Conservation (phyloP, 2,888 invertebrate genomes). For the Uloborus plumipes region DNA sequence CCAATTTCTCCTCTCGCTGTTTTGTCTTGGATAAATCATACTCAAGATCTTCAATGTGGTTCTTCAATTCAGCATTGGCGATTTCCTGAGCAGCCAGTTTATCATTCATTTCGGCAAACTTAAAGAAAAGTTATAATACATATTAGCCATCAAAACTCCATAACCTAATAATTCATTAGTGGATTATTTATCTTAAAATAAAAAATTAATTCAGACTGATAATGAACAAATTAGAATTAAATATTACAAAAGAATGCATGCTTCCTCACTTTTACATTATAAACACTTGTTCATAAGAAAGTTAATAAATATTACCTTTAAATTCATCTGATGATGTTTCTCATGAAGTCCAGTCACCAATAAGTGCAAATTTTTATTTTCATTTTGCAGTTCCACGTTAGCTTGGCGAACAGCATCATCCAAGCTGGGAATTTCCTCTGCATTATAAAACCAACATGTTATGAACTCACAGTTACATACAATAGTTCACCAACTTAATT, state of each 20-base stretch:
- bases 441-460: neutral
- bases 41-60: conserved; percentile 95
- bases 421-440: conserved; percentile 77
- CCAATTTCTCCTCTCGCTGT: conserved; percentile 90
- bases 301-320: conserved; percentile 76
- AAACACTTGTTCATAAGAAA: neutral
- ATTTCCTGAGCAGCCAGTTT: conserved; percentile 92
- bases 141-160: neutral
- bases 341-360: conserved; percentile 92
- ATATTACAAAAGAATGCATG: no score
- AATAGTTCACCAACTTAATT: neutral
- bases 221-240: no score
- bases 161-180: neutral
- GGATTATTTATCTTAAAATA: neutral
- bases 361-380: conserved; percentile 92
- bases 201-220: neutral
- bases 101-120: conserved; percentile 88
- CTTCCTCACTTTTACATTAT: no score
- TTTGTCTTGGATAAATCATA: conserved; percentile 85
- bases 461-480: no score
- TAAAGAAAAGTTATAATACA: conserved; percentile 39
- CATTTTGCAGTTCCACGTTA: conserved; percentile 87
- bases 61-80: conserved; percentile 92
- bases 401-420: conserved; percentile 88
- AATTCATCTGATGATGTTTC: conserved; percentile 90